Evolutionary conservation across 2,888 invertebrate genomes (phyloP).

Genomic region (Rotaria socialis): DNA sequence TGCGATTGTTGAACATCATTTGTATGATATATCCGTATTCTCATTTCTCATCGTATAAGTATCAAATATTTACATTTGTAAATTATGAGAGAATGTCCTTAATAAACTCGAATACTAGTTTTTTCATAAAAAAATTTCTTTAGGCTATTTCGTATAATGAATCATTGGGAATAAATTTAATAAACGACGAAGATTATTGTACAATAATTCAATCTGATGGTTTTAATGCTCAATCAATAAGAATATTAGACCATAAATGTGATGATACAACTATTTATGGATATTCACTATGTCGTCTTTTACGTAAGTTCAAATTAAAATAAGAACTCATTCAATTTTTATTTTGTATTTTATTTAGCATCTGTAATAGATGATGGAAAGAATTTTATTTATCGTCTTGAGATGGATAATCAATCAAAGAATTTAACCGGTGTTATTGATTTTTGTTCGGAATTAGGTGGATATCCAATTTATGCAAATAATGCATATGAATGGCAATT

Average conservation of each 20-base stretch:
- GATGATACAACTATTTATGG: not conserved
- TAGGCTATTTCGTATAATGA: not conserved
- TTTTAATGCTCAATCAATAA: not conserved
- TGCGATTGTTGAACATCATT: no score
- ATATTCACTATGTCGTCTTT: slow-evolving; percentile 12
- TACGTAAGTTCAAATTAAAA: not conserved
- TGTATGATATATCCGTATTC: no score
- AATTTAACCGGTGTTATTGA: not conserved
- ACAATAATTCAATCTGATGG: not conserved
- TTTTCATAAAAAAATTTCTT: not conserved
- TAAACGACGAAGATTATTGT: not conserved
- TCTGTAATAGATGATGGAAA: not conserved
- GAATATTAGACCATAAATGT: not conserved
- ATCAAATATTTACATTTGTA: no score
- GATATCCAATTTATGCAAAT: slow-evolving; percentile 20
- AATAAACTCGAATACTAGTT: no score
- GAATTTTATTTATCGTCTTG: slow-evolving; percentile 35
- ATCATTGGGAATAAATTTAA: not conserved
- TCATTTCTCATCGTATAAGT: no score
- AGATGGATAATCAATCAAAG: not conserved
- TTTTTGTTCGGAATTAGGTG: not conserved
- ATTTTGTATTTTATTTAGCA: not conserved
- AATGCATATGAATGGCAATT: slow-evolving; percentile 35
- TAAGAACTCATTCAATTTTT: no score
- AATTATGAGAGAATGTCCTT: no score